Evolutionary conservation across 2,797 vertebrate species (phyloP).

Genomic region (Rhynchonycteris naso): DNA sequence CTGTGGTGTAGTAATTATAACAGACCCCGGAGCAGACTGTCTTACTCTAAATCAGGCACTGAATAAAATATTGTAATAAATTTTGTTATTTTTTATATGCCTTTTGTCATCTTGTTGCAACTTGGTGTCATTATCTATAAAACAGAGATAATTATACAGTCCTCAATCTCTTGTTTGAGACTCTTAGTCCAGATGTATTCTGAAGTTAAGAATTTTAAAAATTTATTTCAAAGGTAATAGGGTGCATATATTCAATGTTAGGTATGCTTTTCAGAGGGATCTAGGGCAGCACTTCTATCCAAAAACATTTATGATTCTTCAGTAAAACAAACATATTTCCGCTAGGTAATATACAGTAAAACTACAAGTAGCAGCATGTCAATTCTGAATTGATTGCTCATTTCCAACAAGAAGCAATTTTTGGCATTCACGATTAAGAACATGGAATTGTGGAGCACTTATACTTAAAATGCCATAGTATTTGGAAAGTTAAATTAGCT

Average conservation of each 20-base stretch:
- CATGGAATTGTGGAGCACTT: not conserved
- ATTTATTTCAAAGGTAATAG: not conserved
- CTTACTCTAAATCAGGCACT: not conserved
- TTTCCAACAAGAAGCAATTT: not conserved
- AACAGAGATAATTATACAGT: not conserved
- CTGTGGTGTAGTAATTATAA: not conserved
- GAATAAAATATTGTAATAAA: too few species aligned
- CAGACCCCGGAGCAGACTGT: not conserved
- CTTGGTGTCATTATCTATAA: not conserved
- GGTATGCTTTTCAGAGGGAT: not conserved
- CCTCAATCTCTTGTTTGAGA: not conserved
- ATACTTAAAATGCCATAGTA: not conserved
- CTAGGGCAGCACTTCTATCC: not conserved
- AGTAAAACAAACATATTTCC: not conserved
- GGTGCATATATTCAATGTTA: accelerated
- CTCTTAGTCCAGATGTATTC: not conserved
- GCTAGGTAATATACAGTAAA: not conserved
- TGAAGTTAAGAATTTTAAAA: not conserved
- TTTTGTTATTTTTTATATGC: not conserved
- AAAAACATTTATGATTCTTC: not conserved
- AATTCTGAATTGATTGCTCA: not conserved
- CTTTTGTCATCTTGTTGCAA: not conserved
- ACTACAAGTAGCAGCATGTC: not conserved
- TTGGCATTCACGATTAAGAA: not conserved
- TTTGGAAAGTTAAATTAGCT: not conserved